A percentile compares a stretch with the other conserved stretches of the same genome.
These are phyloP conservation scores for Montipora capitata DNA, from an alignment of 92 coral and sea anemone genomes.

Conservation along the genomic window DNA sequence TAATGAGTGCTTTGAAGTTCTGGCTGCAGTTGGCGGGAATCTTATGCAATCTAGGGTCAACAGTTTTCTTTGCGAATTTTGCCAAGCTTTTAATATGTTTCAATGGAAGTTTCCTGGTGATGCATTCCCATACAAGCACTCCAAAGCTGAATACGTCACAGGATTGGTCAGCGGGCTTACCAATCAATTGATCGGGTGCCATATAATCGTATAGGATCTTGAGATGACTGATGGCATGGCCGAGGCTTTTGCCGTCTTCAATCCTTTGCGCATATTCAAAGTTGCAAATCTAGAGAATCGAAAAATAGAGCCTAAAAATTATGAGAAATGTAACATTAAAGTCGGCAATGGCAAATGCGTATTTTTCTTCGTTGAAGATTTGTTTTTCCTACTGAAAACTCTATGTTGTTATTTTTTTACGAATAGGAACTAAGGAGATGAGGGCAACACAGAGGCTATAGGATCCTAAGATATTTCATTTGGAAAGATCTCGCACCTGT, in stretches of 20 bases:
- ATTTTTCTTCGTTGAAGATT: no score
- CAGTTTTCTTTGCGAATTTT: constrained; percentile 42
- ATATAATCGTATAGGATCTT: constrained; percentile 83
- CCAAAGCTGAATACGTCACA: constrained; percentile 95
- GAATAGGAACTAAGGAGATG: no score
- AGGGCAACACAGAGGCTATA: no score
- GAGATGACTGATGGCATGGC: constrained; percentile 86
- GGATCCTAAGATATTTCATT: no score
- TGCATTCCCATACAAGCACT: constrained; percentile 88
- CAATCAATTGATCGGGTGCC: constrained; percentile 97
- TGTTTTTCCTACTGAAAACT: no score
- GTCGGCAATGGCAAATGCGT: no score
- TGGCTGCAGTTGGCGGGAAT: constrained; percentile 86
- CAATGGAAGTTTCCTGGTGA: constrained; percentile 80
- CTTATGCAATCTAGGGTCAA: constrained; percentile 80
- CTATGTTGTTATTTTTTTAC: no score
- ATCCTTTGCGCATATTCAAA: constrained; percentile 86
- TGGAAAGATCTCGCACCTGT: no score
- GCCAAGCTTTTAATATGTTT: constrained; percentile 61
- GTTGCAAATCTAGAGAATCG: constrained; percentile 84
- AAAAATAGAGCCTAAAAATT: no score
- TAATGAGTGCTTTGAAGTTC: constrained; percentile 78
- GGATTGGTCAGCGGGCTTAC: constrained; percentile 85
- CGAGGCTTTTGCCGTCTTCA: constrained; percentile 52
- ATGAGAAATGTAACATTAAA: background rate